phyloP scores from a whole-genome alignment of 2,113 vertebrate species.

The Erinaceus europaeus region DNA sequence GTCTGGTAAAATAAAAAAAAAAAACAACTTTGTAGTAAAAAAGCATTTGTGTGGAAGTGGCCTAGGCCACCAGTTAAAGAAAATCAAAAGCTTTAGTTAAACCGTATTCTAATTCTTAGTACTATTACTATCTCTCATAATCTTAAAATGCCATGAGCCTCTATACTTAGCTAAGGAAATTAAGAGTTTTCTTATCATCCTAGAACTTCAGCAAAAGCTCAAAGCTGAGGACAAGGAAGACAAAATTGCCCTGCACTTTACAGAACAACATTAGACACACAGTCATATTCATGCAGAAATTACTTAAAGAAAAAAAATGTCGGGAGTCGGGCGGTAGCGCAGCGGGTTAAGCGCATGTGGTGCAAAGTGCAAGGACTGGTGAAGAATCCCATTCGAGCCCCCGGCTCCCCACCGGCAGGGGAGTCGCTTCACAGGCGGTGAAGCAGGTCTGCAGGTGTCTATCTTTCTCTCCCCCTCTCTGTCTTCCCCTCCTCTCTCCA shows the following conservation, averaged over 20 bases:
- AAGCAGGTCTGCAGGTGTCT: no score
- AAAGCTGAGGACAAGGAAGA: not conserved
- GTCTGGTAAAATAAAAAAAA: accelerated
- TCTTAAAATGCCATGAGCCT: not conserved
- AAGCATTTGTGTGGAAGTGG: not conserved
- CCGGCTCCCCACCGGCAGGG: no score
- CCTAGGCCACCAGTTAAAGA: not conserved
- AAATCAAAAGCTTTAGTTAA: conserved; percentile 12
- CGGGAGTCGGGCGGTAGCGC: no score
- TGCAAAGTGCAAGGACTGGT: no score
- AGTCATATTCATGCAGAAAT: not conserved
- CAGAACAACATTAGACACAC: not conserved
- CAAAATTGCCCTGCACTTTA: not conserved
- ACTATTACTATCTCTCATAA: not conserved
- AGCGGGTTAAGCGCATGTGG: no score
- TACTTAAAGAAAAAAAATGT: not conserved
- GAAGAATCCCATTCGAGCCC: no score
- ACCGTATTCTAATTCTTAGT: not conserved
- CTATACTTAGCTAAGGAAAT: not conserved
- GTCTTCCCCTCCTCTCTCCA: no score
- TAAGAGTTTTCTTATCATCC: not conserved
- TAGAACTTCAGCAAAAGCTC: conserved; percentile 20
- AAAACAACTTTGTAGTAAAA: no score
- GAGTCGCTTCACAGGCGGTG: no score
- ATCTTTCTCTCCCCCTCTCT: no score